A percentile compares a stretch with the other conserved stretches of the same genome.
phyloP scores from a whole-genome alignment of 2,888 invertebrate species.

The Calameuta pallipes region DNA sequence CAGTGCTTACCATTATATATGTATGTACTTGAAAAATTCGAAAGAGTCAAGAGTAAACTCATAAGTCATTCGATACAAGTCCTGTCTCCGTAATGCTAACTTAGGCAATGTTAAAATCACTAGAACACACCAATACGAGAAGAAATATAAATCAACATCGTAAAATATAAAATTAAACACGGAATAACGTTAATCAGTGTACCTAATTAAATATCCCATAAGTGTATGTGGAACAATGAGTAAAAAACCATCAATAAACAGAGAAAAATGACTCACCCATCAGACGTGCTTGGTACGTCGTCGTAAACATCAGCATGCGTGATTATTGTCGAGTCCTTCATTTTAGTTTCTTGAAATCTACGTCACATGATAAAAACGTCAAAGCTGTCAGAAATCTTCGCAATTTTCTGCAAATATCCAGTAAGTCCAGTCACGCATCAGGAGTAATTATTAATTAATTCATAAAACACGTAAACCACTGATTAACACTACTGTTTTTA shows the following conservation, averaged over 20 bases:
- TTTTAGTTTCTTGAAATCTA: conserved; percentile 18
- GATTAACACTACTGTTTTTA: background rate
- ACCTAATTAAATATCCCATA: background rate
- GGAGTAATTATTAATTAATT: background rate
- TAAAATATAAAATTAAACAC: background rate
- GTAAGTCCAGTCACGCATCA: background rate
- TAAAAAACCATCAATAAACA: background rate
- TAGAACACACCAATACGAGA: background rate
- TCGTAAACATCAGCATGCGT: conserved; percentile 57
- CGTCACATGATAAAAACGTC: background rate
- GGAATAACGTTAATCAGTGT: background rate
- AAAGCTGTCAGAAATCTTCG: background rate
- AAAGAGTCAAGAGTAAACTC: background rate
- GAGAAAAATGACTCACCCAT: conserved; percentile 40
- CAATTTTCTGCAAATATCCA: background rate
- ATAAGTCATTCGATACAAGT: background rate
- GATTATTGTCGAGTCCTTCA: conserved; percentile 53
- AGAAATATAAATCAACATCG: background rate
- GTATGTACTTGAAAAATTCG: background rate
- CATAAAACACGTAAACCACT: background rate
- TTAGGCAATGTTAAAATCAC: background rate
- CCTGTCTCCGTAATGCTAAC: background rate
- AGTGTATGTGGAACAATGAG: background rate
- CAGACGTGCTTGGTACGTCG: conserved; percentile 47
- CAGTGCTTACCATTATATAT: background rate